Conservation (phyloP, 2,113 vertebrate genomes). For the Microtus pennsylvanicus region DNA sequence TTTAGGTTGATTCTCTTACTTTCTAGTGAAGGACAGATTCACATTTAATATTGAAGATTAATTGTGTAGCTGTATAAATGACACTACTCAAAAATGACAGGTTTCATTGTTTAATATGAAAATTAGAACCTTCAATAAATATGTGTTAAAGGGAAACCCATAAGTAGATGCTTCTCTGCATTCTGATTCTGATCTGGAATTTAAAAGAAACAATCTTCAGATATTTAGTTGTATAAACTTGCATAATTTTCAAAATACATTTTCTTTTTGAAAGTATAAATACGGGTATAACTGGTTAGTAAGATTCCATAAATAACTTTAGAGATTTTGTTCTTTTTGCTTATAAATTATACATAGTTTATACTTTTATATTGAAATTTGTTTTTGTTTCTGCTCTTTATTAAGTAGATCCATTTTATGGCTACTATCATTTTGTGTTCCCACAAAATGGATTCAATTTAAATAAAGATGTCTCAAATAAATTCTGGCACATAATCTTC, state of each 20-base stretch:
- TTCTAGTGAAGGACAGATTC: neutral
- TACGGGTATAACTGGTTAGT: neutral
- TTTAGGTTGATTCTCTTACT: neutral
- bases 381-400: neutral
- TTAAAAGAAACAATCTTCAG: neutral
- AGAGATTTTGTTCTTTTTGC: neutral
- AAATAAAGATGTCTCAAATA: neutral
- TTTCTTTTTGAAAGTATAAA: conserved; percentile 6
- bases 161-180: neutral
- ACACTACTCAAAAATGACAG: neutral
- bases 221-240: neutral
- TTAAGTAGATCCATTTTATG: neutral
- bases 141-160: neutral
- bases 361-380: neutral
- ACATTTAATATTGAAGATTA: neutral
- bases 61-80: neutral
- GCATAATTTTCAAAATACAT: neutral
- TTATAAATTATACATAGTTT: neutral
- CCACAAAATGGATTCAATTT: neutral
- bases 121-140: neutral
- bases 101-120: neutral
- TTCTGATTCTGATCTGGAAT: neutral
- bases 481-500: neutral
- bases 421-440: conserved; percentile 1
- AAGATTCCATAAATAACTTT: neutral